These are phyloP conservation scores for Strigamia maritima DNA, from an alignment of 2,888 invertebrate genomes.

Conservation along the genomic window DNA sequence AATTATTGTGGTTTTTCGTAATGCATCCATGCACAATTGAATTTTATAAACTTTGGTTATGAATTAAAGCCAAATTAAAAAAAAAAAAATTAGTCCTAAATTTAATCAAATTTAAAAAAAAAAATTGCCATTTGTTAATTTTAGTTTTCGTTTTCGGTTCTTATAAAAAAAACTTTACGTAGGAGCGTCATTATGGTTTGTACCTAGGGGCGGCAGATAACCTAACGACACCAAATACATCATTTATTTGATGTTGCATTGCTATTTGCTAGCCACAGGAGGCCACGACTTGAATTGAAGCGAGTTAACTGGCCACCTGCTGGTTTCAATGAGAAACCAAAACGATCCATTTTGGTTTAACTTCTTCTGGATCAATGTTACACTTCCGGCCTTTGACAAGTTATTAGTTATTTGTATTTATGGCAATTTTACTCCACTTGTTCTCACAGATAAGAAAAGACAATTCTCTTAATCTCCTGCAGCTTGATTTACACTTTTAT, in stretches of 20 bases:
- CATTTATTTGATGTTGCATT: not conserved
- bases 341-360: not conserved
- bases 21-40: too few relatives aligned
- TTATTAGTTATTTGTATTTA: conserved; percentile 8
- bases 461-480: not conserved
- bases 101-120: too few relatives aligned
- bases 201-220: too few relatives aligned
- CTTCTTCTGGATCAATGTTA: not conserved
- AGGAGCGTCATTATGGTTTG: too few relatives aligned
- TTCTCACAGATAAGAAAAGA: not conserved
- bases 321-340: conserved; percentile 19
- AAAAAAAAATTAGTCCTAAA: too few relatives aligned
- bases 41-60: too few relatives aligned
- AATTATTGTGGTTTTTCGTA: too few relatives aligned
- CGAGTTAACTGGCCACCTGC: not conserved
- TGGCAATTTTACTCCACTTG: conserved; percentile 12
- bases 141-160: too few relatives aligned
- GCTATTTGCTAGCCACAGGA: conserved; percentile 26
- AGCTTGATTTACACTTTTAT: conserved; percentile 6
- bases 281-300: not conserved
- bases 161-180: too few relatives aligned
- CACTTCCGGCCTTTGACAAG: conserved; percentile 8
- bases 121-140: too few relatives aligned
- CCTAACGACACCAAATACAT: too few relatives aligned
- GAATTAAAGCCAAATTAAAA: too few relatives aligned